Evolutionary conservation across 2,888 invertebrate species (phyloP).

Genomic region (Thymelicus acteon): DNA sequence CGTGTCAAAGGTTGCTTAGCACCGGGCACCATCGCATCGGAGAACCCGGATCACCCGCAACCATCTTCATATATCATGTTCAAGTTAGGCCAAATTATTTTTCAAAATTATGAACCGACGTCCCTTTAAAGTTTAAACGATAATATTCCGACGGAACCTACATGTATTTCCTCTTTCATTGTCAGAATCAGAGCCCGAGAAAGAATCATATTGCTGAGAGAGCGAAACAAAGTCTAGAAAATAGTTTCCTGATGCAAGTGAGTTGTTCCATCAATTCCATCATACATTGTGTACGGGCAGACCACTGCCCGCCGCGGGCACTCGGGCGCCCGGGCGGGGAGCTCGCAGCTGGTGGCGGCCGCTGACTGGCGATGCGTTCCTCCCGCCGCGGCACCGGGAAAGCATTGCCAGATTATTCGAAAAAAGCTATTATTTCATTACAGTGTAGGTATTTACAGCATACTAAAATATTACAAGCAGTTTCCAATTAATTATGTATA

Average conservation of each 20-base stretch:
- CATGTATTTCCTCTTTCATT: constrained; percentile 74
- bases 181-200: constrained; percentile 82
- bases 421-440: no score
- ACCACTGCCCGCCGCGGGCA: not conserved
- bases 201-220: constrained; percentile 83
- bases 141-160: constrained; percentile 44
- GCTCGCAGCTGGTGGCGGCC: not conserved
- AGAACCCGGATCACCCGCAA: no score
- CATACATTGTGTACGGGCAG: constrained; percentile 35
- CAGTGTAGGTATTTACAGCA: no score
- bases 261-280: constrained; percentile 53
- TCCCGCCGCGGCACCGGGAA: no score
- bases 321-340: not conserved
- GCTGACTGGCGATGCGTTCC: not conserved
- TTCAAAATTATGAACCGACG: constrained; percentile 8
- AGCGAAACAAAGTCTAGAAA: constrained; percentile 82
- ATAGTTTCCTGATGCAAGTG: constrained; percentile 83
- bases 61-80: not conserved
- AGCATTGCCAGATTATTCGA: no score
- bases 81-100: not conserved
- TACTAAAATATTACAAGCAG: no score
- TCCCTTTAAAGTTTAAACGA: not conserved
- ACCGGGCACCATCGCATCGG: no score
- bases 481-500: not conserved
- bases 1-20: no score